Evolutionary conservation across 2,888 invertebrate genomes (phyloP).

Genomic region (Drosophila trichaetosa): DNA sequence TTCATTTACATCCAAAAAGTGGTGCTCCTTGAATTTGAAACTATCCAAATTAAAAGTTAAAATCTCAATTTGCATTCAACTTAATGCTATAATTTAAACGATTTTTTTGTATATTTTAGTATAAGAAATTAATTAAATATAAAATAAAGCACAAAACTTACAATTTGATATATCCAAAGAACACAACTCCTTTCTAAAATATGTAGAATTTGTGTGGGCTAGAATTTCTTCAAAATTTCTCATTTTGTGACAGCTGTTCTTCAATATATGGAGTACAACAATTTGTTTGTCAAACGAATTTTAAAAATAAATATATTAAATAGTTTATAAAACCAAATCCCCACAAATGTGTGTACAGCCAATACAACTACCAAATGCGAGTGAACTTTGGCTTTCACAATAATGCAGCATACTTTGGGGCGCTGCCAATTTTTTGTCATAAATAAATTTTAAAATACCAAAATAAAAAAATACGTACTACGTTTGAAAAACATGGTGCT

Average conservation of each 20-base stretch:
- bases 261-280: no score
- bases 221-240: not conserved
- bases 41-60: not conserved
- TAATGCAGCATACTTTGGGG: slow-evolving; percentile 17
- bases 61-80: not conserved
- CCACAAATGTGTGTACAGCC: not conserved
- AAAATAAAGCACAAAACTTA: not conserved
- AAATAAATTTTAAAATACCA: not conserved
- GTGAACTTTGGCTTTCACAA: not conserved
- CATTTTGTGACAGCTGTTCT: not conserved
- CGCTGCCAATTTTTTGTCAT: not conserved
- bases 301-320: not conserved
- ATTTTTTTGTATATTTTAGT: not conserved
- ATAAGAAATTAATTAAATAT: not conserved
- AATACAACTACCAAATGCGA: not conserved
- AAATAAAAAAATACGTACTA: not conserved
- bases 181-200: not conserved
- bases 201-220: not conserved
- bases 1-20: not conserved
- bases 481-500: not conserved
- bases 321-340: not conserved
- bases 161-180: not conserved
- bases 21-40: not conserved
- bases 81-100: not conserved
- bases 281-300: not conserved